Base-by-base conservation (phyloP, 2,888 invertebrate genomes). In the Panorpa germanica region DNA sequence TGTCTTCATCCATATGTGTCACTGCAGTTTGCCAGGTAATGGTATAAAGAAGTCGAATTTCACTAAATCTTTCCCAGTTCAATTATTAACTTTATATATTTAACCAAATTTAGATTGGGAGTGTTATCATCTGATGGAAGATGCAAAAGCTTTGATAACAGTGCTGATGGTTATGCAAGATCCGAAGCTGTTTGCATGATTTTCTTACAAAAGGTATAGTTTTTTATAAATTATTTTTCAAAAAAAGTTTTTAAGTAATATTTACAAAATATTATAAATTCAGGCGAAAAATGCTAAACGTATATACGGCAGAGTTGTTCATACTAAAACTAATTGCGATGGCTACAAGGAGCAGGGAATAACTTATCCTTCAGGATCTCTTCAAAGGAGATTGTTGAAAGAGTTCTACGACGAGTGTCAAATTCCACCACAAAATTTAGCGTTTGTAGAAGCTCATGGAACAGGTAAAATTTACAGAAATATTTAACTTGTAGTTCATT, bases 61-160 rank as follows among this genome's bases (percentile, higher is more conserved):
- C 29, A 26, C n/a, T n/a, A n/a, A n/a, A n/a, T n/a, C n/a, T n/a
- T n/a, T n/a, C 10, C 10, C 5, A 11, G 21, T 6, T 10, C 21
- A 21, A n/a, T 10, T n/a, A n/a, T 21, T 11, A 10, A n/a, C n/a
- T n/a, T n/a, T 11, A 10, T 21, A 21, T 21, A 10, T 21, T 11
- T 11, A 4, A 21, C 10, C 11, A 11, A n/a, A n/a, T n/a, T 21
- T 10, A 33, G 24, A 30, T 57, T 74, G 49, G 78, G 78, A 33
- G 78, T 81, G 43, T 52, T 95, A 4, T 78, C 90, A 3, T 56
- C 66, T 0, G 81, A 90, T 37, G 93, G 95, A 1, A 65, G 65
- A 28, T 93, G 93, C 53, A 83, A 85, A 46, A 75, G 82, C 23
- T 95, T 96, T 47, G 95, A 96, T 52, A 71, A 71, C 37, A 62